Percentiles rank a stretch among this genome's conserved stretches.
Conservation (phyloP, 64 coral and sea anemone genomes). For the Astreopora myriophthalma region DNA sequence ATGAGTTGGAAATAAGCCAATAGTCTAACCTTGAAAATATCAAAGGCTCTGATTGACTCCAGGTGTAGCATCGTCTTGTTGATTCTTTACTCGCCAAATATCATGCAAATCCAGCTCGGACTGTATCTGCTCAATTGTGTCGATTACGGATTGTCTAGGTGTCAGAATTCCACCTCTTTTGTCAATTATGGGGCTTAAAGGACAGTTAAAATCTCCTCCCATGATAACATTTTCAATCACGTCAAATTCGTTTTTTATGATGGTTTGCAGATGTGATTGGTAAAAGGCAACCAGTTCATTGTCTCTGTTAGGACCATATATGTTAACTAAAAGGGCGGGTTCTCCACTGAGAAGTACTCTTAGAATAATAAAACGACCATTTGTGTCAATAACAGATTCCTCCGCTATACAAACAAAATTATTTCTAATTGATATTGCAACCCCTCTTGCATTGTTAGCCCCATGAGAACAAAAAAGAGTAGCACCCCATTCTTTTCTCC, state of each 20-base stretch:
- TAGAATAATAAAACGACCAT: background rate
- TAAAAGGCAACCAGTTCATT: too few species aligned
- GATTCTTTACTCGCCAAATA: background rate
- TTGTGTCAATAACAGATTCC: background rate
- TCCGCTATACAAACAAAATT: background rate
- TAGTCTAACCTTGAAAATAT: background rate
- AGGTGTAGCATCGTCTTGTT: background rate
- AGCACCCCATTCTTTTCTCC: background rate
- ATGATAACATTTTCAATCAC: background rate
- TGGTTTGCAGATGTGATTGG: background rate
- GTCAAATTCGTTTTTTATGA: background rate
- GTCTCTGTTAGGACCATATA: background rate
- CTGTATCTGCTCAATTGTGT: too few species aligned
- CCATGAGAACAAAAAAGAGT: background rate
- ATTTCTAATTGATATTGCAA: constrained; percentile 1
- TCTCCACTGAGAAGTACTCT: background rate
- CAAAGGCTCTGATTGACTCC: background rate
- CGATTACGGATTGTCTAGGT: constrained; percentile 31
- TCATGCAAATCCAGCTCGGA: too few species aligned
- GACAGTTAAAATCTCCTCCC: too few species aligned
- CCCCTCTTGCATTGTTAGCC: background rate
- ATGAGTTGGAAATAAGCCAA: background rate
- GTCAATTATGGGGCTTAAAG: constrained; percentile 8
- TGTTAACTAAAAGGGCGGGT: background rate
- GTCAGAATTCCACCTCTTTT: constrained; percentile 18